Base-by-base conservation (phyloP, 2,797 vertebrate species). In the Carapus acus region DNA sequence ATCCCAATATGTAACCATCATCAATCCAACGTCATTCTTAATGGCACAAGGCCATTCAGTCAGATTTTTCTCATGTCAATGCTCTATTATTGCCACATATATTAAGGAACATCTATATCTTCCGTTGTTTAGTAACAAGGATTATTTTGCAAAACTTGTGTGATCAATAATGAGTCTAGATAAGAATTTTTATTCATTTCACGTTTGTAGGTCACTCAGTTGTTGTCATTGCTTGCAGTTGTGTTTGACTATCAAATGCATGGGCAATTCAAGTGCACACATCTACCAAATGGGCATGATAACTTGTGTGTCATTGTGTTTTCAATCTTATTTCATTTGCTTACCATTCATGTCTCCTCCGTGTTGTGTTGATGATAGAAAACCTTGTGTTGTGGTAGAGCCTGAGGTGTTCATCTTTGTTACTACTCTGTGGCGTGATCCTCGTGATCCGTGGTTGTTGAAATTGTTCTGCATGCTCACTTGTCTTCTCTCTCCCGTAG, bases 191-290 rank as follows among this genome's bases (percentile, higher is more conserved):
- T n/a, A n/a, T n/a, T n/a, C n/a, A n/a, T n/a, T n/a, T n/a, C n/a
- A n/a, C n/a, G 24, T 27, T 27, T 27, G 24, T 27, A 9, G 23
- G 11, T 5, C 39, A 29, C 38, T 71, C 1, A 45, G 70, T 61
- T 67, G 37, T 50, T 67, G 43, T 67, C 69, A 78, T 72, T 78
- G 79, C 80, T 76, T 78, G 73, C 66, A 65, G 50, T 62, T 49
- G 42, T 67, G 49, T n/a, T 70, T 62, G 67, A 74, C 54, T 49
- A 48, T 69, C 55, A 67, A 81, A 79, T 82, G 76, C 58, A 67
- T 64, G 61, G 78, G 78, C 80, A 83, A 79, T 60, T 38, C 53
- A 41, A 45, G 37, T 46, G 55, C 44, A 40, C 51, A 53, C 58
- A 73, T 51, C 31, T 1, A 58, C 24, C 59, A 46, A 49, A 59